These are phyloP conservation scores for Drosophila limbata DNA, from an alignment of 2,888 invertebrate genomes.

Conservation along the genomic window DNA sequence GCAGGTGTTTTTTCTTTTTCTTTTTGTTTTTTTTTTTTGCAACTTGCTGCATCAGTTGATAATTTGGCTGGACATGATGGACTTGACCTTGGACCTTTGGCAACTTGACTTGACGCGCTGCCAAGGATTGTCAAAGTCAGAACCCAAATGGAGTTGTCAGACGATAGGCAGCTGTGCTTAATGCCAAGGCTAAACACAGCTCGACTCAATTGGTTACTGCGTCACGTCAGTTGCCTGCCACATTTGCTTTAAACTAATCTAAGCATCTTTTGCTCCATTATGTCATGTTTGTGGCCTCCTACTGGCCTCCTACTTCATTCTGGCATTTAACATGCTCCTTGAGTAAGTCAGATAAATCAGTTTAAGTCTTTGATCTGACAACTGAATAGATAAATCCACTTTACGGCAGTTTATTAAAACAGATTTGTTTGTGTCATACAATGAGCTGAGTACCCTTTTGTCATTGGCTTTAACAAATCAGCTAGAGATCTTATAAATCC, in stretches of 20 bases:
- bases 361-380: constrained; percentile 51
- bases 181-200: constrained; percentile 26
- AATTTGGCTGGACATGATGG: constrained; percentile 29
- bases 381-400: constrained; percentile 23
- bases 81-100: constrained; percentile 43
- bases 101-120: constrained; percentile 40
- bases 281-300: constrained; percentile 30
- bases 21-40: background rate
- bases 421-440: constrained; percentile 2
- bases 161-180: constrained; percentile 1
- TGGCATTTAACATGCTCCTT: constrained; percentile 22
- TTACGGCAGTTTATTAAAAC: constrained; percentile 34
- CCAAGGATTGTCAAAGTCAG: constrained; percentile 36
- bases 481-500: background rate
- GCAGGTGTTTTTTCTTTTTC: constrained; percentile 55
- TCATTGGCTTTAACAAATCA: background rate
- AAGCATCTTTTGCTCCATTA: constrained; percentile 30
- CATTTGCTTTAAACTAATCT: constrained; percentile 44
- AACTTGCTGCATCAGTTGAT: constrained; percentile 34
- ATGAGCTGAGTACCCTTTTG: constrained; percentile 13
- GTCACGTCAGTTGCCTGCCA: constrained; percentile 41
- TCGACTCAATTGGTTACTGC: constrained; percentile 27
- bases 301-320: constrained; percentile 12
- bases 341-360: constrained; percentile 33
- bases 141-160: constrained; percentile 38